A percentile compares a stretch with the other conserved stretches of the same genome.
These are phyloP conservation scores for Corythornis vintsioides DNA, from an alignment of 2,113 vertebrate genomes.

Conservation along the genomic window DNA sequence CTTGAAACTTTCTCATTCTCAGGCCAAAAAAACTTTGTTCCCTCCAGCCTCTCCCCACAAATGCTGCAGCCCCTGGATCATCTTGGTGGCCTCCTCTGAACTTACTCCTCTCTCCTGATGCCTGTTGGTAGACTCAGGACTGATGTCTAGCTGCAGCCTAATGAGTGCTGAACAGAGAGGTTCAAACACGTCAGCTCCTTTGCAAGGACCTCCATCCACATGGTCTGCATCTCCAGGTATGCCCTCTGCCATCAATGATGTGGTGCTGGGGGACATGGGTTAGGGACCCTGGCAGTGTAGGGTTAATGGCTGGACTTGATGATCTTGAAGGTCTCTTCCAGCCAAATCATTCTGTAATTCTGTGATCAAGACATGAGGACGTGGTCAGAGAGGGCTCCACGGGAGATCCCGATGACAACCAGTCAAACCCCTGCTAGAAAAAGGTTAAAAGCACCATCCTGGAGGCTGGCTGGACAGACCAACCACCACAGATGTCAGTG, in stretches of 20 bases:
- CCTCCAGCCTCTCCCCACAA: neutral
- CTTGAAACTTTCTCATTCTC: neutral
- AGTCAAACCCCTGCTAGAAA: neutral
- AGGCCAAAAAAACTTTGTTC: neutral
- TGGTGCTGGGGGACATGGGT: no score
- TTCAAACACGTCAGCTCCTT: neutral
- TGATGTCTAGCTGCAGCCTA: neutral
- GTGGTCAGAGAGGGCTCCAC: neutral
- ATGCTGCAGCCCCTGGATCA: neutral
- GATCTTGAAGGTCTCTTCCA: no score
- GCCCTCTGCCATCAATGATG: neutral
- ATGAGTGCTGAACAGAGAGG: neutral
- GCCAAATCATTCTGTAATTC: no score
- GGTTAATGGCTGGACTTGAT: no score
- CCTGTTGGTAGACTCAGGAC: neutral
- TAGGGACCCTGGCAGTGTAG: no score
- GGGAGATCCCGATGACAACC: neutral
- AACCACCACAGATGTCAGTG: neutral
- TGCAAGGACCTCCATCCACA: accelerated
- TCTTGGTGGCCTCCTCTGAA: neutral
- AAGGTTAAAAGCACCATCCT: neutral
- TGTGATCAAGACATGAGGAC: neutral
- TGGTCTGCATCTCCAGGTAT: neutral
- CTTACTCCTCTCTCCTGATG: neutral
- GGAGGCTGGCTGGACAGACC: neutral